phyloP scores from a whole-genome alignment of 2,797 vertebrate species.

The Meriones psammophilus region DNA sequence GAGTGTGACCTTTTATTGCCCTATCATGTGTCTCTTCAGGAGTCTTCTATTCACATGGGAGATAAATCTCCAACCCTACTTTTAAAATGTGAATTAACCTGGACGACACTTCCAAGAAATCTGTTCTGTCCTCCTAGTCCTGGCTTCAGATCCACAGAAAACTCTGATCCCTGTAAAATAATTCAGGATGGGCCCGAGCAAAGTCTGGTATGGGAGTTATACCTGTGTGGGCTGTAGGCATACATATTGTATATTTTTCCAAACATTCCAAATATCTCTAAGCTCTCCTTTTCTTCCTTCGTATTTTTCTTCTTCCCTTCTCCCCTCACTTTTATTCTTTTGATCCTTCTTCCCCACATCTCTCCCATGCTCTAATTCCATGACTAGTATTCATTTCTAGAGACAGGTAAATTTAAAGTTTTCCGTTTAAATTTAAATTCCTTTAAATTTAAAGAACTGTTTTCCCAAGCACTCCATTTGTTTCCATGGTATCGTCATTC shows the following conservation, averaged over 20 bases:
- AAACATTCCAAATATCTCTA: neutral
- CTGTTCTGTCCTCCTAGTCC: neutral
- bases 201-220: neutral
- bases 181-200: neutral
- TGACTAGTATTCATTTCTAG: neutral
- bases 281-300: neutral
- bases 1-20: neutral
- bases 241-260: neutral
- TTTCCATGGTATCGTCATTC: neutral
- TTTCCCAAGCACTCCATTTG: neutral
- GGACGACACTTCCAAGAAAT: neutral
- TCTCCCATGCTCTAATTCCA: neutral
- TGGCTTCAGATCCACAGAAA: neutral
- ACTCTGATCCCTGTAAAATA: neutral
- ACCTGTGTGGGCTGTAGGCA: neutral
- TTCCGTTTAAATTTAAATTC: no score
- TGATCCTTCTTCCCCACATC: no score
- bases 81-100: neutral
- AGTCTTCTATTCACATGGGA: neutral
- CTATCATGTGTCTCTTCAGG: neutral
- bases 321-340: neutral
- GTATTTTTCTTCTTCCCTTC: neutral
- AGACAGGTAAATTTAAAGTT: neutral
- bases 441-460: neutral
- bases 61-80: neutral